These are phyloP conservation scores for Erinaceus europaeus DNA, from an alignment of 2,113 vertebrate genomes.

Conservation along the genomic window DNA sequence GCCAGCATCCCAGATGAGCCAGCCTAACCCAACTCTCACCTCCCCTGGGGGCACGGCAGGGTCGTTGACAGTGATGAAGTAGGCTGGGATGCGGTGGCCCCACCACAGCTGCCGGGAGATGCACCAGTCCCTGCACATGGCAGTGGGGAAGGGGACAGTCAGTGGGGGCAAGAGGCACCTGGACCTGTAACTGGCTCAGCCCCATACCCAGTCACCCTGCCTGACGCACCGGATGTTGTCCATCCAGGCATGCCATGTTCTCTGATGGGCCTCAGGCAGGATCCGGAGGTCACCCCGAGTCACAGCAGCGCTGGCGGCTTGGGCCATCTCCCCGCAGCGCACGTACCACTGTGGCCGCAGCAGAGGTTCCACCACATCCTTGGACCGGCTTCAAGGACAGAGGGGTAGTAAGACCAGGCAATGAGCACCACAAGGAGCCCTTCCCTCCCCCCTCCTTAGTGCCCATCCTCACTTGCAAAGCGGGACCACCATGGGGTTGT, in stretches of 20 bases:
- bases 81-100: conserved; percentile 94
- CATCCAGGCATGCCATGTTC: conserved; percentile 94
- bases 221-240: conserved; percentile 89
- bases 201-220: fast-evolving
- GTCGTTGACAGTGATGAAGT: conserved; percentile 88
- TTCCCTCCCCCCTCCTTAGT: fast-evolving
- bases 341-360: conserved; percentile 95
- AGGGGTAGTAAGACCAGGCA: fast-evolving
- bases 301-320: conserved; percentile 87
- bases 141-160: fast-evolving
- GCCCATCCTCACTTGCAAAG: conserved; percentile 88
- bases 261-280: conserved; percentile 88
- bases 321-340: conserved; percentile 88
- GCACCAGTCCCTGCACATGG: conserved; percentile 84
- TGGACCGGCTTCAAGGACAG: conserved; percentile 85
- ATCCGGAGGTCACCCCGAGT: conserved; percentile 89
- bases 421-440: not conserved
- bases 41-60: conserved; percentile 86
- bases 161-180: fast-evolving
- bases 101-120: conserved; percentile 96
- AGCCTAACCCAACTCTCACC: conserved; percentile 74
- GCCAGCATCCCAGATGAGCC: too few species aligned
- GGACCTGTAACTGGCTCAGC: not conserved
- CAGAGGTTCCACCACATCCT: conserved; percentile 93
- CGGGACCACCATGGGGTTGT: conserved; percentile 96